Base-by-base conservation (phyloP, 2,113 vertebrate species). In the Excalfactoria chinensis region DNA sequence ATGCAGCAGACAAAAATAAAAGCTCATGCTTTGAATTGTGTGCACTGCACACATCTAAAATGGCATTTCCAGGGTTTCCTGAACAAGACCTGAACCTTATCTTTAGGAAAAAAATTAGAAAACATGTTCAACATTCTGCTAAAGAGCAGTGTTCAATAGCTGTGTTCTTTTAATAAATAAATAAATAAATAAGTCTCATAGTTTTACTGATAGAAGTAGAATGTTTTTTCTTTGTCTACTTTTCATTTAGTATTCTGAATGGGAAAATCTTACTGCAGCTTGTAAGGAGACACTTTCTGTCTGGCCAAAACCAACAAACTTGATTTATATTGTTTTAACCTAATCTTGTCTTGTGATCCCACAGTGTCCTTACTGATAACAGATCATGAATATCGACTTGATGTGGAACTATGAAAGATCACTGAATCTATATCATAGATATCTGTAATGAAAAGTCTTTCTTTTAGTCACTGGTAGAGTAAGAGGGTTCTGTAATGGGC, bases 1-100 rank as follows among this genome's bases (percentile, higher is more conserved):
- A 86, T 63, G 53, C 15, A 55, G 11, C 41, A 76, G 53, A 88
- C 46, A 88, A 64, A 94, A 90, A 86, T 34, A 83, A 62, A 76
- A 78, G 7, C 11, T 3, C 0, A 2, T 64, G 46, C 74, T 82
- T 72, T 13, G 30, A 94, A 69, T 37, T 51, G 8, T 2, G 2
- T 4, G 0, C 13, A 7, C 13, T 46, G 7, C 9, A 44, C 12
- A 58, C 12, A 58, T 11, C 19, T 77, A 46, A 74, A 4, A 0
- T 64, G 48, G 46, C 7, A 48, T 51, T 60, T 78, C 37, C 43
- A 86, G 43, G 37, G 46, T 86, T 73, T 86, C 55, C 28, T 56
- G 19, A 84, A 23, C 20, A 37, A 73, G 49, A 82, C 11, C 19
- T 75, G 51, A 88, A 81, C 23, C 8, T 64, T 30, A 63, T 81